Conservation (phyloP, 53 echinoderm and acorn worm species). For the Glandiceps talaboti region DNA sequence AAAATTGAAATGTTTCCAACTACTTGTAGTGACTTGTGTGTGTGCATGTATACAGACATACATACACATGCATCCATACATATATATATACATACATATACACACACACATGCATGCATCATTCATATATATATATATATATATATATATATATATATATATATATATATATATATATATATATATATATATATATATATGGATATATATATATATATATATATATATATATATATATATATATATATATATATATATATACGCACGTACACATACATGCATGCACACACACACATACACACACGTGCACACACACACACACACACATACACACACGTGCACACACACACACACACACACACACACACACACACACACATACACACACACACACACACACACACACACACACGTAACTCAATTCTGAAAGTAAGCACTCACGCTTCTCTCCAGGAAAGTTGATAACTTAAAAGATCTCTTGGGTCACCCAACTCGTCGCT, state of each 20-base stretch:
- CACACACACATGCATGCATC: neutral
- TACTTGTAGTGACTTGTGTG: too few relatives aligned
- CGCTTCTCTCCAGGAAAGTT: conserved; percentile 60
- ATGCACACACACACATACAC: neutral
- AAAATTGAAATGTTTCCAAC: too few relatives aligned
- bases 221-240: too few relatives aligned
- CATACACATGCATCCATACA: neutral
- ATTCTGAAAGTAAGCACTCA: conserved; percentile 41
- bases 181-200: too few relatives aligned
- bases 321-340: neutral
- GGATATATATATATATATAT: too few relatives aligned
- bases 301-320: neutral
- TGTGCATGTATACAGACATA: neutral
- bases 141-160: too few relatives aligned
- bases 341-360: neutral
- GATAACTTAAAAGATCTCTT: conserved; percentile 54
- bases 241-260: too few relatives aligned
- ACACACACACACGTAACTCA: neutral
- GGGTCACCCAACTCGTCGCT: conserved; percentile 23
- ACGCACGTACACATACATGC: neutral
- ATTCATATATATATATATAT: neutral
- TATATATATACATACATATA: too few relatives aligned
- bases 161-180: too few relatives aligned
- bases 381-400: neutral
- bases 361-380: neutral